phyloP scores from a whole-genome alignment of 2,797 vertebrate species.

The Scyliorhinus canicula region DNA sequence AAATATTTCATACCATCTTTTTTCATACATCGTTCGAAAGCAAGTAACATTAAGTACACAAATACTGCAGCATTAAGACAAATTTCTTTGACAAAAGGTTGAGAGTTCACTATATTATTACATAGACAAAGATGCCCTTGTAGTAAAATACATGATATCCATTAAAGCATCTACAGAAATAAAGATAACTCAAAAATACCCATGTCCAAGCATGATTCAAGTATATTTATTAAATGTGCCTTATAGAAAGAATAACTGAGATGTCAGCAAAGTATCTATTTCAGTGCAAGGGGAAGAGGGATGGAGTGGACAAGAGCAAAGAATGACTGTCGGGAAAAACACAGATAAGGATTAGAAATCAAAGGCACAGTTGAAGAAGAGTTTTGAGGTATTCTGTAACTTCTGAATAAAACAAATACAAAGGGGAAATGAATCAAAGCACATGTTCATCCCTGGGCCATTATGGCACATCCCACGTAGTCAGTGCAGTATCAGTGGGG shows the following conservation, averaged over 20 bases:
- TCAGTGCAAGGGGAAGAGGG: not conserved
- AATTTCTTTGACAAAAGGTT: not conserved
- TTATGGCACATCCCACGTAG: not conserved
- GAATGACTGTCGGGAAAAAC: not conserved
- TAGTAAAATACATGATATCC: not conserved
- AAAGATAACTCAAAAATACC: not conserved
- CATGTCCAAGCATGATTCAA: not conserved
- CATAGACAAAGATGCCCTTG: not conserved
- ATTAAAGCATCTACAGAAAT: not conserved
- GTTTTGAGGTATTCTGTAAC: not conserved
- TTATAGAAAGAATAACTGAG: not conserved
- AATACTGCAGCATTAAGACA: not conserved
- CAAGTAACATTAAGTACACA: not conserved
- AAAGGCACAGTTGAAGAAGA: not conserved
- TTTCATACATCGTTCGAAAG: not conserved
- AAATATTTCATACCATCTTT: not conserved
- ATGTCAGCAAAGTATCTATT: not conserved
- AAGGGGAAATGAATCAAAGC: constrained; percentile 2
- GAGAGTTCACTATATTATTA: not conserved
- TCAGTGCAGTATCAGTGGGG: not conserved
- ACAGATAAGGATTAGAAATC: not conserved
- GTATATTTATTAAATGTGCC: not conserved
- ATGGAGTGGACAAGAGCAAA: not conserved
- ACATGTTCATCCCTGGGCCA: not conserved
- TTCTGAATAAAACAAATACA: not conserved